phyloP scores from a whole-genome alignment of 2,113 vertebrate species.

The Conger conger region DNA sequence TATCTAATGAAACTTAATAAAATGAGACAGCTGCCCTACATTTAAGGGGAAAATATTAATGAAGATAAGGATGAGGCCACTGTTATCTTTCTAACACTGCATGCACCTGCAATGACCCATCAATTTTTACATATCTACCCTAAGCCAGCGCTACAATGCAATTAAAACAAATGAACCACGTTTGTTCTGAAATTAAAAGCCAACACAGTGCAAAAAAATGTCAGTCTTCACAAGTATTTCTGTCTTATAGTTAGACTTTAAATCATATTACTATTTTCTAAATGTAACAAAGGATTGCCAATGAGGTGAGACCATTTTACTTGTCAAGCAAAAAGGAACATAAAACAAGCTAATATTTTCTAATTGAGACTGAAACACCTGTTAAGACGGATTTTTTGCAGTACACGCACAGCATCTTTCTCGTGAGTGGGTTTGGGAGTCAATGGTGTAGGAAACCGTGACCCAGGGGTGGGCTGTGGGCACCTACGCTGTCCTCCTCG shows the following conservation, averaged over 20 bases:
- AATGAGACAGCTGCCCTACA: not conserved
- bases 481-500: conserved; percentile 73
- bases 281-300: too few species aligned
- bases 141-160: not conserved
- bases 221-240: too few species aligned
- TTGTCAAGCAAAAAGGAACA: too few species aligned
- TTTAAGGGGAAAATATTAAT: not conserved
- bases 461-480: not conserved
- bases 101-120: not conserved
- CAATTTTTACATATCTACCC: not conserved
- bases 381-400: too few species aligned
- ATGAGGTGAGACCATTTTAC: too few species aligned
- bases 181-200: not conserved
- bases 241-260: too few species aligned
- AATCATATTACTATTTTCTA: too few species aligned
- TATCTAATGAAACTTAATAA: not conserved
- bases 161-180: not conserved
- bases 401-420: not conserved
- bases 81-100: not conserved
- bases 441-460: not conserved
- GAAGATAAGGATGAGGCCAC: not conserved
- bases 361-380: too few species aligned
- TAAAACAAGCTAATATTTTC: too few species aligned
- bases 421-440: not conserved
- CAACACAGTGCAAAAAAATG: too few species aligned